These are phyloP conservation scores for Hoplodrina blanda DNA, from an alignment of 2,888 invertebrate species.

Conservation along the genomic window DNA sequence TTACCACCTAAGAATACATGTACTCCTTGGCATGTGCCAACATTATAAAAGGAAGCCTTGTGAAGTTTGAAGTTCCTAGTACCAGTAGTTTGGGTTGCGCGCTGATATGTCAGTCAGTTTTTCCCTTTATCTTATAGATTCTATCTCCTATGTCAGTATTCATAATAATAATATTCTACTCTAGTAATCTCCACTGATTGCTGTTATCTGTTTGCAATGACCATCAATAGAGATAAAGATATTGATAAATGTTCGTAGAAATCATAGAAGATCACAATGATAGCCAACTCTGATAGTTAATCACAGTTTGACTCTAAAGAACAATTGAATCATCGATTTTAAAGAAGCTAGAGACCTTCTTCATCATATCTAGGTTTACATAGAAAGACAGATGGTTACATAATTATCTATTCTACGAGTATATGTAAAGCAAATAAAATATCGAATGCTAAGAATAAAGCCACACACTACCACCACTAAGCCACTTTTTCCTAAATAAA, in stretches of 20 bases:
- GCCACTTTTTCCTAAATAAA: too few species aligned
- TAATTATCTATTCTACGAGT: conserved; percentile 11
- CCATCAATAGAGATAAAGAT: conserved; percentile 33
- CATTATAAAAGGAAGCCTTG: neutral
- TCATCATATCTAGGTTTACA: conserved; percentile 6
- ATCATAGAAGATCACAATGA: conserved; percentile 21
- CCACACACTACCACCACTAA: too few species aligned
- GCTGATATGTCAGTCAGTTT: neutral
- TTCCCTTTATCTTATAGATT: neutral
- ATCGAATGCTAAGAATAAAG: too few species aligned
- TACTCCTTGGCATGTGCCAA: neutral
- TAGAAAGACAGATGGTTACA: conserved; percentile 1
- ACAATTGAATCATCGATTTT: neutral
- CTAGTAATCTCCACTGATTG: conserved; percentile 12
- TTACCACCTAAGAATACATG: too few species aligned
- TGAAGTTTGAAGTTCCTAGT: neutral
- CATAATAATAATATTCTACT: conserved; percentile 10
- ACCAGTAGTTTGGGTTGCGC: neutral
- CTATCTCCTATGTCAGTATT: conserved; percentile 9
- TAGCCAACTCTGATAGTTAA: conserved; percentile 14
- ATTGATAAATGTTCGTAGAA: conserved; percentile 26
- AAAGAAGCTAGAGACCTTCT: neutral
- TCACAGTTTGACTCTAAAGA: conserved; percentile 1
- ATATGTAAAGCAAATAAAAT: too few species aligned
- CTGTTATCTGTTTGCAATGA: conserved; percentile 42